Conservation (phyloP, 2,888 invertebrate species). For the Limnephilus rhombicus region DNA sequence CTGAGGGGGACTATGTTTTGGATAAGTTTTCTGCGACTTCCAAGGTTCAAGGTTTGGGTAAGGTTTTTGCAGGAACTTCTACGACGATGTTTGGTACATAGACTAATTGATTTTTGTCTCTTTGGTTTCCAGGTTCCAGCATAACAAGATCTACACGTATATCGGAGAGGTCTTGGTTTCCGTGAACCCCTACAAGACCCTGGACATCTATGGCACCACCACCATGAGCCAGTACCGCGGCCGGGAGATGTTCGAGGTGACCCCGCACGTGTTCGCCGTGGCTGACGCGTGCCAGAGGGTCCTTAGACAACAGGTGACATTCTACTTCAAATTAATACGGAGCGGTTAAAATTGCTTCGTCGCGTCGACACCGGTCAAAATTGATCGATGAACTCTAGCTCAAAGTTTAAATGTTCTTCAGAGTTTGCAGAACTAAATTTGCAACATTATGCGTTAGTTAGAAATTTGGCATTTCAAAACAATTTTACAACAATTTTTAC, state of each 20-base stretch:
- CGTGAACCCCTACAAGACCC: constrained; percentile 95
- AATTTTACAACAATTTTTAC: too few relatives aligned
- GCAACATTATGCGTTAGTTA: not conserved
- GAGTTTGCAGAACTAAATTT: too few relatives aligned
- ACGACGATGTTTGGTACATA: too few relatives aligned
- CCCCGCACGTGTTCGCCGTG: constrained; percentile 98
- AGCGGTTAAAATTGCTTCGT: not conserved
- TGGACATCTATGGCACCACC: constrained; percentile 94
- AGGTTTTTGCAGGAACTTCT: too few relatives aligned
- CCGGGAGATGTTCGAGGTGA: constrained; percentile 96
- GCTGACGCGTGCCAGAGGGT: constrained; percentile 97
- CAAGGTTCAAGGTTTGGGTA: too few relatives aligned
- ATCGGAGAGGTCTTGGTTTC: constrained; percentile 99
- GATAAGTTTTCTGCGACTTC: too few relatives aligned
- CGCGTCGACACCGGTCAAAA: not conserved
- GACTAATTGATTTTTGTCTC: not conserved
- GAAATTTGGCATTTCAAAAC: not conserved
- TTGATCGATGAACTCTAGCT: not conserved
- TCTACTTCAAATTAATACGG: not conserved
- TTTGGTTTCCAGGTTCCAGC: constrained; percentile 85
- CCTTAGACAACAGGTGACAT: constrained; percentile 87
- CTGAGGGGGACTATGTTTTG: too few relatives aligned
- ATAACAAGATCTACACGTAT: constrained; percentile 97
- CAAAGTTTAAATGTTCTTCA: not conserved
- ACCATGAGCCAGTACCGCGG: constrained; percentile 93